Evolutionary conservation across 2,888 invertebrate genomes (phyloP), one percentile per base, ranked within the genome.

Genomic region (Eucera pruinosa): DNA sequence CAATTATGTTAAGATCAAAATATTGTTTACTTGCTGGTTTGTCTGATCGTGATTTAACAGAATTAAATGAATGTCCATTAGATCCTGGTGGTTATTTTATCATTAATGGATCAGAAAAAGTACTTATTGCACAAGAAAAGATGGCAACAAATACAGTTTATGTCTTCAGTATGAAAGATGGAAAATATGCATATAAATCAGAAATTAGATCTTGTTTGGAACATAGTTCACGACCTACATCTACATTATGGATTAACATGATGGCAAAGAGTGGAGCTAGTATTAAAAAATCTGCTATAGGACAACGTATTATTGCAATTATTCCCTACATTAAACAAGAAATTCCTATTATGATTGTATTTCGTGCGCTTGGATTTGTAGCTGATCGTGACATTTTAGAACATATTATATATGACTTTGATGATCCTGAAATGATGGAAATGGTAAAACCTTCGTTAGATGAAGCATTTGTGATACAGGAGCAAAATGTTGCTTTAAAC

Each of bases 351-450:
- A 99, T 99, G 97, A 98, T 99, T 91, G 99, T 99, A 1, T 99
- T 99, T 92, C 95, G 99, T 91, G 99, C 99, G n/a, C 93, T 98
- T 74, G 99, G 99, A 41, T 99, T 99, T 93, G 99, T 99, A 50
- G 99, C 99, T 9, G 99, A 99, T 93, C 95, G 99, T 89, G 99
- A 99, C 93, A 99, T 99, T 89, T 94, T 99, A 25, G 99, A 99
- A 91, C 99, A 99, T 90, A 99, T 99, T 79, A 99, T 99, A 89
- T 99, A 99, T 92, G 99, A 99, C 91, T 99, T 99, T 93, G 99
- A 99, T 93, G 99, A 99, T 93, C 99, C 98, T 7, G 99, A 99
- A 94, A 99, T 99, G 99, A 99, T 99, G 99, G 99, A 99, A 95
- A 99, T 99, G 99, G 99, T 98, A 0, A 99, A 99, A 92, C 99